Conservation (phyloP, 1,140 invertebrate species). For the Drosophila lini region DNA sequence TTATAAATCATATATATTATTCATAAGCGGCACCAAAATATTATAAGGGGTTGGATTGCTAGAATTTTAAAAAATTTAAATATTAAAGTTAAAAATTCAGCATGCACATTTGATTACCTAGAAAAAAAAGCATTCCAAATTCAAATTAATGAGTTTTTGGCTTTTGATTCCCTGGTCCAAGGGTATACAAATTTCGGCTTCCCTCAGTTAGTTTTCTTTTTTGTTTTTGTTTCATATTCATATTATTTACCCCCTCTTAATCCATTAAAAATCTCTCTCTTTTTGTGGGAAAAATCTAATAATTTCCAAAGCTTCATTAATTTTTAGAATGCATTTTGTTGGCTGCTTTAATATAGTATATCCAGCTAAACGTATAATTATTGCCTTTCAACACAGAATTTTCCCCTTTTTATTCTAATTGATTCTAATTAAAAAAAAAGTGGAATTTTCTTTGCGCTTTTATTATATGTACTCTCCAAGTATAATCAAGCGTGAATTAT, state of each 20-base stretch:
- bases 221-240: background rate
- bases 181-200: too few species aligned
- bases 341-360: conserved; percentile 4
- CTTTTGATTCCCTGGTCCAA: too few species aligned
- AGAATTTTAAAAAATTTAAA: too few species aligned
- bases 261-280: background rate
- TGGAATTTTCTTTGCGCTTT: conserved; percentile 20
- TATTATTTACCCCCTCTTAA: background rate
- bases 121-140: too few species aligned
- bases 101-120: too few species aligned
- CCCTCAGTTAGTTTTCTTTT: too few species aligned
- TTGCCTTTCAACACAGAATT: conserved; percentile 9
- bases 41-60: too few species aligned
- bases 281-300: background rate
- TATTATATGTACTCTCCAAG: conserved; percentile 18
- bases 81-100: too few species aligned
- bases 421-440: conserved; percentile 14
- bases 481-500: conserved; percentile 27
- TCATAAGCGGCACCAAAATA: too few species aligned
- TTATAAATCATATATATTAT: too few species aligned
- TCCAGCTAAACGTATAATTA: conserved; percentile 10
- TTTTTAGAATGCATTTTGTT: background rate
- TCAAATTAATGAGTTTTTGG: too few species aligned
- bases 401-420: conserved; percentile 43
- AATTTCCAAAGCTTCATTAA: background rate